phyloP scores from a whole-genome alignment of 1,140 invertebrate species.

The Drosophila kikkawai region DNA sequence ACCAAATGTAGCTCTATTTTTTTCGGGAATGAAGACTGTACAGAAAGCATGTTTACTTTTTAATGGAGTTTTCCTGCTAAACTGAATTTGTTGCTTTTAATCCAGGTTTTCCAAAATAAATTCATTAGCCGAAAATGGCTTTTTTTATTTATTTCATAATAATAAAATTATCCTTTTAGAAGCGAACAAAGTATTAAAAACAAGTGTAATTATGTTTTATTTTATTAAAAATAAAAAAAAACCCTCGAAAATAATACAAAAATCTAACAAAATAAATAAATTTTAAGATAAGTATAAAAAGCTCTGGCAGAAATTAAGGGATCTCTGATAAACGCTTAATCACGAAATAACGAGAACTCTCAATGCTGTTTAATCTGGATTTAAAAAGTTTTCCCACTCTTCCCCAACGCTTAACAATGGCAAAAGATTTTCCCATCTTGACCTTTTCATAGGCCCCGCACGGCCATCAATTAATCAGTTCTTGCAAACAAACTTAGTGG shows the following conservation, averaged over 20 bases:
- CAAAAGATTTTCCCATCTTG: constrained; percentile 17
- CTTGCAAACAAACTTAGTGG: constrained; percentile 41
- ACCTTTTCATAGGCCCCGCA: constrained; percentile 9
- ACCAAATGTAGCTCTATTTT: neutral
- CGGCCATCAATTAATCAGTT: constrained; percentile 61
- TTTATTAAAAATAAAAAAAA: neutral
- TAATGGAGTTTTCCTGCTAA: too few relatives aligned
- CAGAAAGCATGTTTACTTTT: too few relatives aligned
- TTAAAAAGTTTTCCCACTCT: constrained; percentile 11
- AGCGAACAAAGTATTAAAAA: too few relatives aligned
- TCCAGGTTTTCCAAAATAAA: too few relatives aligned
- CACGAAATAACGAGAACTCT: constrained; percentile 4
- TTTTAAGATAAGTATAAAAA: neutral
- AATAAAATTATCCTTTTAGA: too few relatives aligned
- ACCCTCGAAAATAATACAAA: neutral
- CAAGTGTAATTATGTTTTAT: neutral
- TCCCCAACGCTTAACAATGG: constrained; percentile 1
- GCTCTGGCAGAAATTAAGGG: neutral
- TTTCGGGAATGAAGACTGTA: neutral
- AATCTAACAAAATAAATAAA: neutral
- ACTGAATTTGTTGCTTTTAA: too few relatives aligned
- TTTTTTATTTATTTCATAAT: too few relatives aligned
- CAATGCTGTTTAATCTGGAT: constrained; percentile 17
- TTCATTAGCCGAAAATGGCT: too few relatives aligned
- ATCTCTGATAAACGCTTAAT: constrained; percentile 7